Conservation (phyloP, 2,888 invertebrate genomes). For the Nomada fabriciana region DNA sequence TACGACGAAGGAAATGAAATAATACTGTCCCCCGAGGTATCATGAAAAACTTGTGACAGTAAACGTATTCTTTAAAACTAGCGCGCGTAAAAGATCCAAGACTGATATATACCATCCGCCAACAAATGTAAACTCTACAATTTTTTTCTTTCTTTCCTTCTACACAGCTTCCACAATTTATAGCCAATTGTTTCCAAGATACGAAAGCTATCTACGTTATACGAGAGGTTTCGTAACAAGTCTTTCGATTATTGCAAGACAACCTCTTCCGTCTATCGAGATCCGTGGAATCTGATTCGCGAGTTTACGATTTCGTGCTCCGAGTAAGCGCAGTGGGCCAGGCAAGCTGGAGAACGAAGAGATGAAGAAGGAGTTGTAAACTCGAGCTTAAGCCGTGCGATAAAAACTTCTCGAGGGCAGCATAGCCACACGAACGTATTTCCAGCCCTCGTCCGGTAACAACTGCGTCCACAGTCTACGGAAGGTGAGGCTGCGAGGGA, state of each 20-base stretch:
- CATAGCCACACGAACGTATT: constrained; percentile 60
- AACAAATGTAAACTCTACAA: too few relatives aligned
- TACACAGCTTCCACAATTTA: constrained; percentile 24
- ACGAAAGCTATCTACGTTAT: constrained; percentile 16
- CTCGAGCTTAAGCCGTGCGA: constrained; percentile 68
- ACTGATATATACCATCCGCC: too few relatives aligned
- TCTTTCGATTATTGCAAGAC: constrained; percentile 61
- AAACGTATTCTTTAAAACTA: too few relatives aligned
- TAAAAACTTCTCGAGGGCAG: constrained; percentile 69
- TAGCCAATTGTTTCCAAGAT: background rate
- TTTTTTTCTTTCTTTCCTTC: background rate
- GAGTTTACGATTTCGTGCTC: constrained; percentile 65
- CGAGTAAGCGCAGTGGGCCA: constrained; percentile 34
- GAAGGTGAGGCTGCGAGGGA: background rate
- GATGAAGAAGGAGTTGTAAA: constrained; percentile 68
- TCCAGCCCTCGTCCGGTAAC: constrained; percentile 62
- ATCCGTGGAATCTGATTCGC: constrained; percentile 65
- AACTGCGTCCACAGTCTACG: constrained; percentile 44
- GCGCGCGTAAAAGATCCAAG: too few relatives aligned
- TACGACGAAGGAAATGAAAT: too few relatives aligned
- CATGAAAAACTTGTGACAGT: too few relatives aligned
- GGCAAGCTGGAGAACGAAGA: background rate
- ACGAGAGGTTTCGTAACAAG: constrained; percentile 35
- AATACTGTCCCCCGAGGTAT: too few relatives aligned
- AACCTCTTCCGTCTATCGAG: constrained; percentile 49